Conservation (phyloP, 2,888 invertebrate genomes). For the Drosophila putrida region DNA sequence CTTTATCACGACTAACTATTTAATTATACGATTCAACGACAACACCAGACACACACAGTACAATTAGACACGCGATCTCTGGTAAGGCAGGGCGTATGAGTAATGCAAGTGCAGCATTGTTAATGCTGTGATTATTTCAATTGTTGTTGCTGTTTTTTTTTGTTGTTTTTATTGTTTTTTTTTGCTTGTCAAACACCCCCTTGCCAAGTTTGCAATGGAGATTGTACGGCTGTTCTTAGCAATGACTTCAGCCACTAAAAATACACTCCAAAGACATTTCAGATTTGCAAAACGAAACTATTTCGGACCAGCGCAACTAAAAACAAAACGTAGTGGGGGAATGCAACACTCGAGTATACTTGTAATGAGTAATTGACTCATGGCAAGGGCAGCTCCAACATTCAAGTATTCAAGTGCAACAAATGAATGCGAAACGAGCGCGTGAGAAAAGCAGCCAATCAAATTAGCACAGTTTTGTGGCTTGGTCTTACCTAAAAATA, state of each 20-base stretch:
- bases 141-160: slow-evolving; percentile 11
- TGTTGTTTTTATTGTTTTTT: slow-evolving; percentile 5
- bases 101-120: slow-evolving; percentile 61
- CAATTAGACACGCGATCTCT: slow-evolving; percentile 75
- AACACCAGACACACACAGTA: slow-evolving; percentile 26
- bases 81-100: slow-evolving; percentile 75
- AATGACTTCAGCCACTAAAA: slow-evolving; percentile 72
- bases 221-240: slow-evolving; percentile 34
- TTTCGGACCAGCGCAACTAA: slow-evolving; percentile 41
- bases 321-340: neutral
- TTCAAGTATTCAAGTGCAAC: slow-evolving; percentile 70
- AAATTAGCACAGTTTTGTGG: slow-evolving; percentile 42
- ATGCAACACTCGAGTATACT: slow-evolving; percentile 14
- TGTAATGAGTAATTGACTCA: slow-evolving; percentile 67
- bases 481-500: slow-evolving; percentile 54
- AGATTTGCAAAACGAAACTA: slow-evolving; percentile 49
- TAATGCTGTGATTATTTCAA: slow-evolving; percentile 44
- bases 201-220: slow-evolving; percentile 2
- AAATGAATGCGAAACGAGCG: slow-evolving; percentile 68
- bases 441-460: slow-evolving; percentile 72
- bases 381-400: slow-evolving; percentile 65
- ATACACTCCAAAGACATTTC: slow-evolving; percentile 63
- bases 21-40: slow-evolving; percentile 65
- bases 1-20: slow-evolving; percentile 74
- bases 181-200: slow-evolving; percentile 28